Evolutionary conservation across 2,888 invertebrate genomes (phyloP).

Genomic region (Idaea biselata): DNA sequence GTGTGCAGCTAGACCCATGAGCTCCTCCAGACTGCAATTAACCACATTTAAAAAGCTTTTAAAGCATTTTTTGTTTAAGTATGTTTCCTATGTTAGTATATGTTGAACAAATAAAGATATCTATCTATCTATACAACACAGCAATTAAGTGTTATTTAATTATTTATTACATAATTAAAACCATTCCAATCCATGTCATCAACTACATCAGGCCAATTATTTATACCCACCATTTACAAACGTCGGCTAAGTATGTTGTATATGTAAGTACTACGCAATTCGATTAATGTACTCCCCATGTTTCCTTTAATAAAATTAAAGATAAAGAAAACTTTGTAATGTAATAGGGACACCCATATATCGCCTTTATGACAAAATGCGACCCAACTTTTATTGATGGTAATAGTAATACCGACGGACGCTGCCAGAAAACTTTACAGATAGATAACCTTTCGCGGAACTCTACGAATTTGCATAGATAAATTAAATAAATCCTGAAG

Average conservation of each 20-base stretch:
- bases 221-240: background rate
- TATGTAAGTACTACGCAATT: background rate
- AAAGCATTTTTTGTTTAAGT: too few species aligned
- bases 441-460: background rate
- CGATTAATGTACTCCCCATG: background rate
- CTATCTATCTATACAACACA: too few species aligned
- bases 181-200: too few species aligned
- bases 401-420: background rate
- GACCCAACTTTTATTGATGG: conserved; percentile 1
- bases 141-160: too few species aligned
- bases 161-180: too few species aligned
- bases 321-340: background rate
- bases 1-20: too few species aligned
- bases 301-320: background rate
- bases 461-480: background rate
- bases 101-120: too few species aligned
- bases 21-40: too few species aligned
- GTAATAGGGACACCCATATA: background rate
- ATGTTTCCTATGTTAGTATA: too few species aligned
- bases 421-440: background rate
- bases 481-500: background rate
- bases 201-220: too few species aligned
- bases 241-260: background rate
- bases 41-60: too few species aligned
- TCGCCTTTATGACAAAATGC: background rate